These are phyloP conservation scores for Petrolisthes cinctipes DNA, from an alignment of 2,888 invertebrate genomes.

Conservation along the genomic window DNA sequence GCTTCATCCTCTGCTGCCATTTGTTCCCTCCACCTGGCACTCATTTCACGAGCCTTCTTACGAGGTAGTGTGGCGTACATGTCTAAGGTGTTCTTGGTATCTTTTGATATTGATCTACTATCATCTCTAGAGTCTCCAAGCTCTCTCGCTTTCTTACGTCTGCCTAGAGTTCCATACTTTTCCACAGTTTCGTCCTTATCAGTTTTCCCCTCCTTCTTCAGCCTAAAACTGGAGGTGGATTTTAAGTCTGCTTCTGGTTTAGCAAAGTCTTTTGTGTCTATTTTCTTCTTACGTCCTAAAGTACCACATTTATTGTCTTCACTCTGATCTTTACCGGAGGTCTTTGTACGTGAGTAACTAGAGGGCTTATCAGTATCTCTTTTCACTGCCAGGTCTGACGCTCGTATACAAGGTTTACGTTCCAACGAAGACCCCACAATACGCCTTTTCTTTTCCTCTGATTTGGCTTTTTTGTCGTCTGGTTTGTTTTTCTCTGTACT, in stretches of 20 bases:
- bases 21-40: constrained; percentile 72
- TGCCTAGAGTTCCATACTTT: constrained; percentile 60
- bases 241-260: constrained; percentile 28
- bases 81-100: constrained; percentile 73
- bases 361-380: constrained; percentile 36
- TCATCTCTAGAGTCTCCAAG: constrained; percentile 48
- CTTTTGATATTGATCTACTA: constrained; percentile 28
- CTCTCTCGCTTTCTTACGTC: constrained; percentile 58
- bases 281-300: constrained; percentile 55
- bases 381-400: constrained; percentile 17
- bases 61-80: constrained; percentile 85
- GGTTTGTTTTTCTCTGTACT: constrained; percentile 11
- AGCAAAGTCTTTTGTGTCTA: constrained; percentile 38
- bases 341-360: constrained; percentile 35
- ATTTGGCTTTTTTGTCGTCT: constrained; percentile 32
- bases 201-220: constrained; percentile 41
- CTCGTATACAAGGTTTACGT: constrained; percentile 23
- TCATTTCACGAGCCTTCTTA: constrained; percentile 71
- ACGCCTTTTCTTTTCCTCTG: constrained; percentile 1
- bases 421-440: background rate
- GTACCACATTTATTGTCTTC: constrained; percentile 38
- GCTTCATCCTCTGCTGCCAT: constrained; percentile 73
- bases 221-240: constrained; percentile 18
- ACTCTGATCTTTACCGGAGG: constrained; percentile 20
- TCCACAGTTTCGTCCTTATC: constrained; percentile 55